Evolutionary conservation across 2,888 invertebrate species (phyloP), one percentile per base, ranked within the genome.

Genomic region (Lepidocyrtoides sp.): DNA sequence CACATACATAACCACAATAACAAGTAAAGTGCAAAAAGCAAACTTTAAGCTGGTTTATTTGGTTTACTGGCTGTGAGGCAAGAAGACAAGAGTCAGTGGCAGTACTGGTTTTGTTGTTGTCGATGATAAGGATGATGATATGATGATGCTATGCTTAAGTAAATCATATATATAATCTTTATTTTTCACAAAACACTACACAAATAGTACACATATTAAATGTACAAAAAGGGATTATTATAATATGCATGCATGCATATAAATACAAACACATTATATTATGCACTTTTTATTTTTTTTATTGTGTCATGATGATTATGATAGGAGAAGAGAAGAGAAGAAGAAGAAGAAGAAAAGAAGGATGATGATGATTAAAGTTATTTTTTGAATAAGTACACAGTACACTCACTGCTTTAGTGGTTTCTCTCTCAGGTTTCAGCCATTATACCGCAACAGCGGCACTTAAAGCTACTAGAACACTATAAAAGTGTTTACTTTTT

Each of bases 261-360:
- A 48, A 57, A 60, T 82, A 36, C 36, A 36, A 7, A 32, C 63
- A 63, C 63, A 63, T 32, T 63, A 63, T 29, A 26, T 87, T 77
- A 77, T 90, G 89, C 90, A 90, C 90, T 90, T 90, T 60, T 66
- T 66, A n/a, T 66, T 66, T 57, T n/a, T 60, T 85, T 91, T 91
- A 91, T 85, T 91, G 91, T 91, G 91, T 91, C 91, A 91, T 86
- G 91, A 44, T 84, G 44, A 86, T 85, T 32, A 72, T 44, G 75
- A 60, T 72, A 72, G 10, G 72, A 72, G 41, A 32, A 44, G 36
- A 69, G n/a, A 17, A 17, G 17, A 17, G 23, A 12, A 81, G 57
- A 81, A 60, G 17, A 23, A 10, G n/a, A 5, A 79, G 14, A 69
- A 86, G 63, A 88, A 69, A 26, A 60, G 60, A 69, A 69, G 17